These are phyloP conservation scores for Cottus gobio DNA, from an alignment of 2,113 vertebrate species.

Conservation along the genomic window DNA sequence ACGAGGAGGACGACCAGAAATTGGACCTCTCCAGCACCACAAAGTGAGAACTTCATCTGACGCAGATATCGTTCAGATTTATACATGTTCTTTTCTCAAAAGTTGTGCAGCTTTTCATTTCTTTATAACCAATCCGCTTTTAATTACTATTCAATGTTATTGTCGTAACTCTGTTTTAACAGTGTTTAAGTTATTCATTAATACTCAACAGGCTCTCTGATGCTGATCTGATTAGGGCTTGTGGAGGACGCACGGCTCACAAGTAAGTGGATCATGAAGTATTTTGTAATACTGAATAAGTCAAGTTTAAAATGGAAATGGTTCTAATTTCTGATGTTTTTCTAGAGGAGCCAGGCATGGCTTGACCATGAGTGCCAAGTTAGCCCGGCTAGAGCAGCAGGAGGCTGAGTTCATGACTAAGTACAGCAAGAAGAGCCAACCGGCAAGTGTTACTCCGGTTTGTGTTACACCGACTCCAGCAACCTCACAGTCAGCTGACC, in stretches of 20 bases:
- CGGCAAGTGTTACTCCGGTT: neutral
- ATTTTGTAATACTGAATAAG: neutral
- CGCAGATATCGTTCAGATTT: neutral
- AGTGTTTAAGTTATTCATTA: neutral
- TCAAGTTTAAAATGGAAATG: neutral
- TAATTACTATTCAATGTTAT: neutral
- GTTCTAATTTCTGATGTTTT: neutral
- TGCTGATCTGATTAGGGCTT: slow-evolving; percentile 86
- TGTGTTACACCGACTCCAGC: neutral
- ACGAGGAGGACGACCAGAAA: slow-evolving; percentile 83
- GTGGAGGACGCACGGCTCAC: slow-evolving; percentile 94
- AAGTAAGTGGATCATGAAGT: slow-evolving; percentile 84
- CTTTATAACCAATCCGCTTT: neutral
- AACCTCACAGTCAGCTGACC: neutral
- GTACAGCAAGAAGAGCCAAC: slow-evolving; percentile 72
- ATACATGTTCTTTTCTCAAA: neutral
- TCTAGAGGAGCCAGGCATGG: slow-evolving; percentile 90
- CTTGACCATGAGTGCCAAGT: slow-evolving; percentile 93
- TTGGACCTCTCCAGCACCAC: slow-evolving; percentile 85
- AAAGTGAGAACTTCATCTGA: slow-evolving; percentile 73
- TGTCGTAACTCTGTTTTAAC: neutral
- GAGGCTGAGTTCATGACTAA: slow-evolving; percentile 90
- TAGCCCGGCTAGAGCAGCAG: slow-evolving; percentile 92
- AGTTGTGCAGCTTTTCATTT: neutral
- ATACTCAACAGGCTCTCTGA: slow-evolving; percentile 86